Evolutionary conservation across 2,113 vertebrate species (phyloP), one percentile per base, ranked within the genome.

Genomic region (Xyrauchen texanus): DNA sequence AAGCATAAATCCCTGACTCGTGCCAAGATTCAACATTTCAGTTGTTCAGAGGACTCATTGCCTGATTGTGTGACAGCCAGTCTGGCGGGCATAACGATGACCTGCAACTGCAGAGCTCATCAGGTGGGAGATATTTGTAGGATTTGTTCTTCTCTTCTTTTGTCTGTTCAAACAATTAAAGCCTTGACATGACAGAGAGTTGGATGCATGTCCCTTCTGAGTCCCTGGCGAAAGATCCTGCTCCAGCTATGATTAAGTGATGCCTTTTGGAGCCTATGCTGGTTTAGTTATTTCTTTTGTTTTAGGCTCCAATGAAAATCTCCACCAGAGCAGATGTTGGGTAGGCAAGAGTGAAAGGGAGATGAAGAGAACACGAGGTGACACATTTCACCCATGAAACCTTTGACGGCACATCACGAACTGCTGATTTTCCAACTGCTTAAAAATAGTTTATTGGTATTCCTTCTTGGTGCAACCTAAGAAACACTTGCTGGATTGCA

Each of bases 161-260:
- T 1, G 79, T 87, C 87, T 91, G 87, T 78, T 90, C 64, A 49
- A 87, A 85, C 72, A 75, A 88, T 90, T 87, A 89, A 76, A 66
- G 70, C 75, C 78, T 87, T 86, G 85, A 86, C 79, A 82, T 71
- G 68, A 81, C 51, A 69, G 82, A 46, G 79, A 57, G 49, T 82
- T 88, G 87, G 81, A 66, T 8, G 13, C 10, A 12, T 47, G 52
- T 47, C 60, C 68, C 71, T 63, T 72, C 11, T 12, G 12, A 42
- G 16, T 70, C 84, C 82, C 81, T 52, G 71, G 71, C 70, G 83
- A 82, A 76, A 79, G 83, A 85, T 82, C 78, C 44, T 7, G 49
- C 74, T 87, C 89, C 88, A 86, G 83, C 15, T 10, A 76, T 88
- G 89, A 90, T 90, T 86, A 90, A 88, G 84, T 87, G 87, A 83